Evolutionary conservation across 2,888 invertebrate species (phyloP), one percentile per base, ranked within the genome.

Genomic region (Omphaloscelis lunosa): DNA sequence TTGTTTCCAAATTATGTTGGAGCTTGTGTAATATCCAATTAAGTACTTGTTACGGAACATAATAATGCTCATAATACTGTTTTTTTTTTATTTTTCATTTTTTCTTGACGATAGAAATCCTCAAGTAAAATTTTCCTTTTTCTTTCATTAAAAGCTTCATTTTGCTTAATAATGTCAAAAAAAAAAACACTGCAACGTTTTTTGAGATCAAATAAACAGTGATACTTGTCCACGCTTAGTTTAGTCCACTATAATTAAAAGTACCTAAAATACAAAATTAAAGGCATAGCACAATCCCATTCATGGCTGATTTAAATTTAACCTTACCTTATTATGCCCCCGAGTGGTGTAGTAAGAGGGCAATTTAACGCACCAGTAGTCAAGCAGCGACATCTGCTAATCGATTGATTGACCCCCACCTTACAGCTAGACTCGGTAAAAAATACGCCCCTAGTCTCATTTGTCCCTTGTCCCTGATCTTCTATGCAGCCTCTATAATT

Each of bases 381-480:
- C 95, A 94, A 94, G 95, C 92, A 91, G 94, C 94, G 95, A 95
- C 96, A 94, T 95, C 95, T 95, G 95, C 93, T 95, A 95, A 96
- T 96, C 96, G 96, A 96, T 96, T 95, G 96, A 95, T 96, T 96
- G 95, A 95, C 94, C 95, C 85, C 94, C 92, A 93, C 94, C 93
- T 95, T 94, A 90, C 87, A 89, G 90, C 85, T 89, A 89, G 88
- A 86, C 90, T 89, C 91, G 93, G 92, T 93, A 95, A 94, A 95
- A 95, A 95, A 92, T 93, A 91, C 93, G 86, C 89, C 90, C 91
- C 86, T 79, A 90, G 88, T 85, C 88, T 90, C 93, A 91, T 91
- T 91, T 92, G 91, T 90, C 91, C 91, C 90, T 83, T 87, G 89
- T 90, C 90, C 91, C 63, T 77, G 63, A 59, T 81, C 75, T 75